phyloP scores from a whole-genome alignment of 2,113 vertebrate genomes.

The Syngnathoides biaculeatus region DNA sequence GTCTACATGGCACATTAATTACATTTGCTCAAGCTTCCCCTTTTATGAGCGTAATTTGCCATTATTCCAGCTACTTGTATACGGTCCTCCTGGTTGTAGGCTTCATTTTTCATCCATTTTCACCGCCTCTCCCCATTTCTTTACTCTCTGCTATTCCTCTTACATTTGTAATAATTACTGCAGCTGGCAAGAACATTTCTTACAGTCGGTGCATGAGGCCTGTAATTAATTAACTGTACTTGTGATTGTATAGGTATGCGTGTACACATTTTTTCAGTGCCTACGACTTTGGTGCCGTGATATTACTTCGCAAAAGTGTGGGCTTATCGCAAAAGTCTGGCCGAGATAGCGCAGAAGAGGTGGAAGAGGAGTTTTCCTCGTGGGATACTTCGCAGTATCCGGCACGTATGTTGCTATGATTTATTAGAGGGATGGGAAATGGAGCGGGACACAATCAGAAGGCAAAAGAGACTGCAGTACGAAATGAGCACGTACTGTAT shows the following conservation, averaged over 20 bases:
- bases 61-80: too few relatives aligned
- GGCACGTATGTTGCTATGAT: conserved; percentile 2
- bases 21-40: background rate
- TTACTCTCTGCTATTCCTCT: background rate
- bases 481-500: background rate
- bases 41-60: background rate
- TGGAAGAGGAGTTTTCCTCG: background rate
- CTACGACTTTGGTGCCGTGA: background rate
- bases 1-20: background rate
- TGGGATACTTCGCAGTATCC: background rate
- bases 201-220: conserved; percentile 19
- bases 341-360: conserved; percentile 1
- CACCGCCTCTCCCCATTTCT: background rate
- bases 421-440: conserved; percentile 1
- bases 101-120: background rate
- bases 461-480: background rate
- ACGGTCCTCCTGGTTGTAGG: background rate
- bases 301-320: conserved; percentile 5
- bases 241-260: background rate
- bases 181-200: conserved; percentile 41
- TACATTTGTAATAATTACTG: conserved; percentile 42
- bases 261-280: background rate
- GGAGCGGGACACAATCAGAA: background rate
- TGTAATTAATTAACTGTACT: conserved; percentile 29
- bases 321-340: conserved; percentile 1